These are phyloP conservation scores for Mycteria americana DNA, from an alignment of 2,797 vertebrate species.

Conservation along the genomic window DNA sequence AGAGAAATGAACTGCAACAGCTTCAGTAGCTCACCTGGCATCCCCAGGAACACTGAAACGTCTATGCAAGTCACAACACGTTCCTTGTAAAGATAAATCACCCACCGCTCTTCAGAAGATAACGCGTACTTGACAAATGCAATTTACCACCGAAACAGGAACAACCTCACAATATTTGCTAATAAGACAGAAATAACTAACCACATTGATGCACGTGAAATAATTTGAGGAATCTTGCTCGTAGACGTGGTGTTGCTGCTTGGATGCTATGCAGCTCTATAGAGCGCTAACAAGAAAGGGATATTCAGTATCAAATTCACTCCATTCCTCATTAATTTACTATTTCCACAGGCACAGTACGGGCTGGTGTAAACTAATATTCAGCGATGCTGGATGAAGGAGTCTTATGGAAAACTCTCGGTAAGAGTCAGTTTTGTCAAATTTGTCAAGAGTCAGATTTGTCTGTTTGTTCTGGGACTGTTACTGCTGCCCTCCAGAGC, in stretches of 20 bases:
- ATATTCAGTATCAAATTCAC: not conserved
- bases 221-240: not conserved
- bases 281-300: not conserved
- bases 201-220: rapidly evolving
- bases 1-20: not conserved
- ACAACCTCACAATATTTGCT: not conserved
- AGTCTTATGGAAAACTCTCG: not conserved
- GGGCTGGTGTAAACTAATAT: not conserved
- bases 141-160: not conserved
- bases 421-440: not conserved
- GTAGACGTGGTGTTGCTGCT: rapidly evolving
- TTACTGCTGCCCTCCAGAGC: not conserved
- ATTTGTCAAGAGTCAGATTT: not conserved
- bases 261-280: not conserved
- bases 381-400: not conserved
- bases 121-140: not conserved
- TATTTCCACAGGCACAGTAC: not conserved
- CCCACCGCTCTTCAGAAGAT: not conserved
- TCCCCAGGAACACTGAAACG: rapidly evolving
- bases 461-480: not conserved
- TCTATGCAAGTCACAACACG: not conserved
- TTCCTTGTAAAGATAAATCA: not conserved
- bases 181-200: not conserved
- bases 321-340: not conserved
- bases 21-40: not conserved